Base-by-base conservation (phyloP, 2,888 invertebrate genomes). In the Acrocera orbiculus region DNA sequence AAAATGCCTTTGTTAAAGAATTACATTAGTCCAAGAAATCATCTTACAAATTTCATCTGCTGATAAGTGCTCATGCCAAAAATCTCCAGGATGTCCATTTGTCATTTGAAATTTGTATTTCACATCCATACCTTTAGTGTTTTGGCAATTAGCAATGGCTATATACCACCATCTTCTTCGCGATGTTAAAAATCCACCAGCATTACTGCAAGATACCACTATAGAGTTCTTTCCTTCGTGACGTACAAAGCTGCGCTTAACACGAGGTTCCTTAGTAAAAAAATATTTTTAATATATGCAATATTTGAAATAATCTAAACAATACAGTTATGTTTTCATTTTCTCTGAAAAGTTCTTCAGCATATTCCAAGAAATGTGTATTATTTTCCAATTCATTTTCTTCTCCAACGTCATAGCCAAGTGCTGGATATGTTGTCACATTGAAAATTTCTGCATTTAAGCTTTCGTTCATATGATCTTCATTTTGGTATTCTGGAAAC, bases 161-260 rank as follows among this genome's bases (percentile, higher is more conserved):
- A 93, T 70, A 49, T 85, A 93, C 92, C 93, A 93, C 92, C 92
- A 93, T 17, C 92, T 61, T 49, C 86, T 87, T 32, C 92, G 66
- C 0, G 77, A 70, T 1, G 86, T 83, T 4, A 74, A 62, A 54
- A 89, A 90, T 34, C 72, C 64, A 33, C 85, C 63, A 2, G 73
- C 65, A 47, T 74, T 75, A 44, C 69, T 70, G 44, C 78, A 79
- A 4, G 65, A 61, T 0, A 74, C 66, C 3, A 65, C 41, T 5
- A 66, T 51, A 4, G 49, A n/a, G n/a, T n/a, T n/a, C n/a, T n/a
- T n/a, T n/a, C n/a, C n/a, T n/a, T n/a, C n/a, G 7, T 6, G 7
- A 19, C 19, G 7, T 6, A 19, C 19, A 19, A 19, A 19, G 19
- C 4, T 6, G 7, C n/a, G n/a, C n/a, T n/a, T n/a, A n/a, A n/a